A percentile compares a stretch with the other conserved stretches of the same genome.
Evolutionary conservation across 2,797 vertebrate genomes (phyloP).

Genomic region (Chaenodraco wilsoni): DNA sequence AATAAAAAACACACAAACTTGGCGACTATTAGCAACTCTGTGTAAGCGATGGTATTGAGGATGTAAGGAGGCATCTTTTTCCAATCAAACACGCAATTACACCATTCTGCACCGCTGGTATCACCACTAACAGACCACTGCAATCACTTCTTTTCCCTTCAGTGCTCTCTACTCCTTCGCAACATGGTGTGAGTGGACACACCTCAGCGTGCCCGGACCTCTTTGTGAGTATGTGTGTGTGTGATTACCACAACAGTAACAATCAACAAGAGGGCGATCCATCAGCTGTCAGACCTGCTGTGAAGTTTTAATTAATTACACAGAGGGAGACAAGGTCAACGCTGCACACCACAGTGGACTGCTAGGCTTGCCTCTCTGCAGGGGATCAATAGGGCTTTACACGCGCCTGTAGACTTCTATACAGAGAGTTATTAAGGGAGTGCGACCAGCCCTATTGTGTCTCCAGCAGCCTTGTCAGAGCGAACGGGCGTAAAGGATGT

Average conservation of each 20-base stretch:
- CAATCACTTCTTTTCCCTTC: conserved; percentile 25
- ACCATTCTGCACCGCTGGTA: conserved; percentile 29
- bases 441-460: conserved; percentile 69
- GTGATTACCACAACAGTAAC: conserved; percentile 74
- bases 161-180: conserved; percentile 22
- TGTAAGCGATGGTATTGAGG: conserved; percentile 8
- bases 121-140: conserved; percentile 44
- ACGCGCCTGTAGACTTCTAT: conserved; percentile 68
- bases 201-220: conserved; percentile 35
- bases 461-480: conserved; percentile 70
- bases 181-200: conserved; percentile 45
- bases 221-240: conserved; percentile 12
- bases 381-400: conserved; percentile 80
- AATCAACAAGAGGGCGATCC: conserved; percentile 83
- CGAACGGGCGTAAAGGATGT: conserved; percentile 67
- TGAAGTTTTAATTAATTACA: conserved; percentile 87
- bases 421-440: conserved; percentile 78
- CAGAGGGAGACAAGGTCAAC: conserved; percentile 82
- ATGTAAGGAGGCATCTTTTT: conserved; percentile 21
- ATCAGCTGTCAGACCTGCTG: conserved; percentile 80
- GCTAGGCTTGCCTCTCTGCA: conserved; percentile 60
- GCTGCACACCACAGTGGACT: conserved; percentile 63
- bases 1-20: conserved; percentile 19
- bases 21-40: conserved; percentile 13
- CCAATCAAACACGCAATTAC: conserved; percentile 40